Evolutionary conservation across 2,797 vertebrate genomes (phyloP), one percentile per base, ranked within the genome.

Genomic region (Lithobates pipiens): DNA sequence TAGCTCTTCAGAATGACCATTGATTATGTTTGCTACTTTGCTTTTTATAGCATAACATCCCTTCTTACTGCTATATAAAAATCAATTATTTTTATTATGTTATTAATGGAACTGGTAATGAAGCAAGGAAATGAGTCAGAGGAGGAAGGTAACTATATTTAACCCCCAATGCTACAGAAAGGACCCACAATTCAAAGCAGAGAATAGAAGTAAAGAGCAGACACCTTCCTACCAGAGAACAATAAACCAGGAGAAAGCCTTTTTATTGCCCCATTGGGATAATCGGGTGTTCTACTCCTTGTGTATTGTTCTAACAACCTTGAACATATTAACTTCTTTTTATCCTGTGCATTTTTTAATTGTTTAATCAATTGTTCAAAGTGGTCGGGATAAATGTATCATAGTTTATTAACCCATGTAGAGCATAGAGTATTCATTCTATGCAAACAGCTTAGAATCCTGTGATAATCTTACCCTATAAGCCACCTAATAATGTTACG

Each of bases 1-100:
- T 75, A 87, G 86, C 81, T 87, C 86, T 84, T 87, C 78, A 71
- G 76, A 70, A 83, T 63, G 36, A 36, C n/a, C 74, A 87, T 84
- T 83, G 76, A 87, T 83, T 87, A 71, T 76, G 32, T 76, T 23
- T 69, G 36, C 50, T 86, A 44, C 76, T 68, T 84, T 87, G 70
- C 76, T 83, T 84, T 79, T 84, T 69, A 84, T 83, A 87, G 76
- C 70, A 63, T 76, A 87, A 76, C 81, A 87, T 87, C 73, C 77
- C 86, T 50, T 83, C 76, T 76, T 77, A 57, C 76, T 80, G 71
- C 81, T 84, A 63, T 87, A 77, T 83, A 87, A 87, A 87, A 87
- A 87, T 87, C 86, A 87, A 87, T 87, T 87, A 83, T 83, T 87
- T 87, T 87, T 87, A 87, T 87, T 84, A 87, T 84, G 81, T 87